Percentiles rank a stretch among this genome's conserved stretches.
phyloP scores from a whole-genome alignment of 2,888 invertebrate genomes.

The Acleris emargana region DNA sequence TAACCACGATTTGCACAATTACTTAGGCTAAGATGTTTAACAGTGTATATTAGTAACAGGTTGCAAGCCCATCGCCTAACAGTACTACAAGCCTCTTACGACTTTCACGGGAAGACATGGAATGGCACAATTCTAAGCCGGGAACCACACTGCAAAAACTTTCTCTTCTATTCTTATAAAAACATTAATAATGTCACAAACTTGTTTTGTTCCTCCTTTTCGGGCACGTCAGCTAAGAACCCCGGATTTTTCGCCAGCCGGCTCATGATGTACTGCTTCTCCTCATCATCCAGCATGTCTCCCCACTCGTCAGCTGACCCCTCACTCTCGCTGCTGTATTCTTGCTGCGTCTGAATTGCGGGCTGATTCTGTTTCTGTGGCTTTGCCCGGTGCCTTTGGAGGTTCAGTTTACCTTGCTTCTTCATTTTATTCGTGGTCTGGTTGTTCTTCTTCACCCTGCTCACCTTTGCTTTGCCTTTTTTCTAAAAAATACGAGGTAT shows the following conservation, averaged over 20 bases:
- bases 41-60: too few relatives aligned
- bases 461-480: conserved; percentile 80
- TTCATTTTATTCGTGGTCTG: conserved; percentile 84
- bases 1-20: too few relatives aligned
- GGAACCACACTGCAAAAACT: too few relatives aligned
- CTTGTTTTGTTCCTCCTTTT: conserved; percentile 51
- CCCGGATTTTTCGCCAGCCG: conserved; percentile 72
- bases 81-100: too few relatives aligned
- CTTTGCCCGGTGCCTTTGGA: conserved; percentile 71
- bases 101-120: too few relatives aligned
- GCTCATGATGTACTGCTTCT: conserved; percentile 78
- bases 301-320: conserved; percentile 81
- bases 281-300: conserved; percentile 84
- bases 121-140: too few relatives aligned
- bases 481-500: conserved; percentile 61
- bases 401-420: conserved; percentile 79
- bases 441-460: conserved; percentile 82
- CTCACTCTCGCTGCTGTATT: conserved; percentile 76
- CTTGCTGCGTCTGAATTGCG: conserved; percentile 50
- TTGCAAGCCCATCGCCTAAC: too few relatives aligned
- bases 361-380: conserved; percentile 66
- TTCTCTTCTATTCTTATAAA: too few relatives aligned
- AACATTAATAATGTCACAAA: background rate
- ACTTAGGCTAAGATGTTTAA: too few relatives aligned
- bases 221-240: conserved; percentile 68